These are phyloP conservation scores for Silurus asotus DNA, from an alignment of 2,113 vertebrate species.

Conservation along the genomic window DNA sequence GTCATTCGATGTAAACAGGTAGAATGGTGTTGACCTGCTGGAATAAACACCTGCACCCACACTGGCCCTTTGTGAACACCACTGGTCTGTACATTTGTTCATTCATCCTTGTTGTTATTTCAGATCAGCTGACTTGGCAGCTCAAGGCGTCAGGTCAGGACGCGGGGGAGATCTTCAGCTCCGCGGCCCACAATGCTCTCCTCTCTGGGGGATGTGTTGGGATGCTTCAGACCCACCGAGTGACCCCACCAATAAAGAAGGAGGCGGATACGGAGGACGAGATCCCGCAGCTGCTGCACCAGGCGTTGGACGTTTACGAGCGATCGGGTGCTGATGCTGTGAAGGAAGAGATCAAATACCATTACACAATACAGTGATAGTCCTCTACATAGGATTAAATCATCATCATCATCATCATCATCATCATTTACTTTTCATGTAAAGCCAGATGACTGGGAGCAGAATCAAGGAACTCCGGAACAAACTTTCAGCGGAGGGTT, in stretches of 20 bases:
- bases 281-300: neutral
- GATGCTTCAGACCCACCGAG: constrained; percentile 61
- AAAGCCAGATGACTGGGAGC: neutral
- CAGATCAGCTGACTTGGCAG: constrained; percentile 74
- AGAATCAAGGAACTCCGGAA: neutral
- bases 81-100: neutral
- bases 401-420: constrained; percentile 7
- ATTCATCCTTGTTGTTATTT: neutral
- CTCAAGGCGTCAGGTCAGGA: constrained; percentile 18
- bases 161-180: constrained; percentile 44
- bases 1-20: no score
- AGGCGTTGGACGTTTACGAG: no score
- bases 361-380: neutral
- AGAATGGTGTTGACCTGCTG: no score
- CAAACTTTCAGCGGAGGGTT: no score
- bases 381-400: neutral
- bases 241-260: constrained; percentile 49
- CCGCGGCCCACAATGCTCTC: constrained; percentile 60
- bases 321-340: neutral
- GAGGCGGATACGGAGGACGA: neutral
- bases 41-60: no score
- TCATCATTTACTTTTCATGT: neutral
- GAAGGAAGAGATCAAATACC: neutral
- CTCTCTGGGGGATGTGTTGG: constrained; percentile 61
- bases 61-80: no score